A percentile compares a stretch with the other conserved stretches of the same genome.
Evolutionary conservation across 2,888 invertebrate species (phyloP).

Genomic region (Thereva nobilitata): DNA sequence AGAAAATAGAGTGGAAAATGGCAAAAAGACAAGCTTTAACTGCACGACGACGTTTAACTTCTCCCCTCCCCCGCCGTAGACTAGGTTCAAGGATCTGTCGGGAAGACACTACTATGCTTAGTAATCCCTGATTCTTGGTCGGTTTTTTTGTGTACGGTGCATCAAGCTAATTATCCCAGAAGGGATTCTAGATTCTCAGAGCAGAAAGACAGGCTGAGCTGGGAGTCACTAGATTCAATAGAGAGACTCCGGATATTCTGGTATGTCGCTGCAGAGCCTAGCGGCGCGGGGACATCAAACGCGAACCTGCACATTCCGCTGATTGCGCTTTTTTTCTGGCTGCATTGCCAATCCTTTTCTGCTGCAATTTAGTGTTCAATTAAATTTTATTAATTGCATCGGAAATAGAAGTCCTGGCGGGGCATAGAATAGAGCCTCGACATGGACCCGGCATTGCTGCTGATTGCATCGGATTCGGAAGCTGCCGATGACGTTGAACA

Average conservation of each 20-base stretch:
- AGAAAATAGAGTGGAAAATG: slow-evolving; percentile 19
- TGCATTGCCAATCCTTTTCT: not conserved
- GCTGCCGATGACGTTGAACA: too few relatives aligned
- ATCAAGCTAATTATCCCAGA: slow-evolving; percentile 22
- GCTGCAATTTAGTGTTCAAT: slow-evolving; percentile 30
- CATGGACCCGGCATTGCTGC: too few relatives aligned
- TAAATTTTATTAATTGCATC: slow-evolving; percentile 33
- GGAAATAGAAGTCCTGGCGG: slow-evolving; percentile 14
- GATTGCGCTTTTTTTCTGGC: not conserved
- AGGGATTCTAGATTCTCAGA: not conserved
- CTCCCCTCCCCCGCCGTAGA: slow-evolving; percentile 4
- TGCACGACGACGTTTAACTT: slow-evolving; percentile 13
- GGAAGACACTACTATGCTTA: not conserved
- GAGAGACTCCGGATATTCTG: not conserved
- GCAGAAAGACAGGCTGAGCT: too few relatives aligned
- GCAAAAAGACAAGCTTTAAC: slow-evolving; percentile 9
- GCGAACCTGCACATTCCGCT: slow-evolving; percentile 16
- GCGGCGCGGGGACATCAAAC: slow-evolving; percentile 26
- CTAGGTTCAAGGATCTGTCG: not conserved
- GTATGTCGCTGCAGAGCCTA: not conserved
- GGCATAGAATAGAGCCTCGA: not conserved
- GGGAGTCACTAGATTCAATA: too few relatives aligned
- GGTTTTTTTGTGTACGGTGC: slow-evolving; percentile 9
- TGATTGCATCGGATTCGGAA: too few relatives aligned
- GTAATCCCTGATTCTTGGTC: not conserved